A percentile compares a stretch with the other conserved stretches of the same genome.
These are phyloP conservation scores for Tethya wilhelma DNA, from an alignment of 37 sponge, comb jelly and placozoan species.

Conservation along the genomic window DNA sequence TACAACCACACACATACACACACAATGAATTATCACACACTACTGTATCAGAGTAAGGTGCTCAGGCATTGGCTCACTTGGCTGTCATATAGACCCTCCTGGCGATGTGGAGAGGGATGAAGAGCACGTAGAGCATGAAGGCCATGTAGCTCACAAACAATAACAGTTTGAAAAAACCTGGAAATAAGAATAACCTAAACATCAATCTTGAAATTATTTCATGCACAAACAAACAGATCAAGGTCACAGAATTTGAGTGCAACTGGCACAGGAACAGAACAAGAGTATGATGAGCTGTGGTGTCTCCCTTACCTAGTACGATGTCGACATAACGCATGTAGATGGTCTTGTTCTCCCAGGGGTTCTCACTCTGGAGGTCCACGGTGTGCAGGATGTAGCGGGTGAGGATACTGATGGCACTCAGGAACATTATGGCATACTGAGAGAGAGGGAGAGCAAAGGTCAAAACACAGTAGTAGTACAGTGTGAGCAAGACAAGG, in stretches of 20 bases:
- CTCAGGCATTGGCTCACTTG: constrained; percentile 51
- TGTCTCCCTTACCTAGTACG: constrained; percentile 48
- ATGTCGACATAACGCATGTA: constrained; percentile 89
- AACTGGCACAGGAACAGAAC: no score
- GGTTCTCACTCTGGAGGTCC: constrained; percentile 90
- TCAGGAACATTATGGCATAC: constrained; percentile 91
- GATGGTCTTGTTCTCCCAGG: constrained; percentile 98
- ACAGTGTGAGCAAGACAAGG: neutral
- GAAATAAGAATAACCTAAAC: neutral
- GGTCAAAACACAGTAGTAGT: neutral
- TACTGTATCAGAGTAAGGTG: neutral
- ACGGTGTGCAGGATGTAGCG: constrained; percentile 95
- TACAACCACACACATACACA: constrained; percentile 9
- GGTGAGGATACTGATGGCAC: constrained; percentile 59
- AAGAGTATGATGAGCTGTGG: neutral
- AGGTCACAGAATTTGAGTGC: neutral
- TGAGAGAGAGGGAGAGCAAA: constrained; percentile 40
- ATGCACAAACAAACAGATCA: neutral
- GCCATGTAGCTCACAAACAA: constrained; percentile 83
- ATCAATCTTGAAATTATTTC: neutral
- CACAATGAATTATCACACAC: neutral
- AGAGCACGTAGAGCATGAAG: constrained; percentile 91
- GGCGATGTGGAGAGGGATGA: constrained; percentile 92
- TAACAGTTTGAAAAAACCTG: constrained; percentile 73
- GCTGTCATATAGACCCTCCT: constrained; percentile 89